Conservation (phyloP, 2,797 vertebrate species). For the Synanceia verrucosa region DNA sequence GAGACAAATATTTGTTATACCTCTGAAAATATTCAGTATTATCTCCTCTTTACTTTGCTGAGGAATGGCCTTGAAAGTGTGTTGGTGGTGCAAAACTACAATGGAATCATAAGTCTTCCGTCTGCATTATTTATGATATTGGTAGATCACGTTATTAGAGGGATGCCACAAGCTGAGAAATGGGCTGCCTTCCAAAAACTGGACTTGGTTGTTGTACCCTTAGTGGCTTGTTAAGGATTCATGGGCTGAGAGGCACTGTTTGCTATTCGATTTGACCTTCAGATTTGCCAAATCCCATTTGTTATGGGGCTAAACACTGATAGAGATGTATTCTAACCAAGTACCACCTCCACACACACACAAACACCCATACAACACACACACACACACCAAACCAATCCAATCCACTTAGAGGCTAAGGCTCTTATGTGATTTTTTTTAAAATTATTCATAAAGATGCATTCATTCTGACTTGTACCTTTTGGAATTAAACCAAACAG, state of each 20-base stretch:
- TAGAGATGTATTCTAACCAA: constrained; percentile 59
- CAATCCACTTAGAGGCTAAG: constrained; percentile 55
- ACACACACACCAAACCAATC: constrained; percentile 22
- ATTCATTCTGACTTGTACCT: constrained; percentile 42
- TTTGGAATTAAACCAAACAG: constrained; percentile 47
- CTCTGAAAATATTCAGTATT: constrained; percentile 28
- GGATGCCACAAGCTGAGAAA: constrained; percentile 55
- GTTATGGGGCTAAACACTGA: constrained; percentile 64
- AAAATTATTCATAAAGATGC: constrained; percentile 57
- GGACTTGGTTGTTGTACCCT: constrained; percentile 29
- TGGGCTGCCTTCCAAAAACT: constrained; percentile 46
- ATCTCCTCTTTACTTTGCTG: constrained; percentile 31
- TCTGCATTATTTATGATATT: constrained; percentile 69
- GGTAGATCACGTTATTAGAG: constrained; percentile 65
- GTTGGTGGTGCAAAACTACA: constrained; percentile 28
- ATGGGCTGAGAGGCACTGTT: constrained; percentile 58
- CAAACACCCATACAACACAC: not conserved
- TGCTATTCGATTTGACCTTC: constrained; percentile 75
- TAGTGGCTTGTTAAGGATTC: constrained; percentile 67
- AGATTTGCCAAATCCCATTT: constrained; percentile 72
- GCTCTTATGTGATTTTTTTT: constrained; percentile 48
- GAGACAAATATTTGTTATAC: constrained; percentile 25
- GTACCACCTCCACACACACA: constrained; percentile 42
- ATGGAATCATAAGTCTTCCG: constrained; percentile 55
- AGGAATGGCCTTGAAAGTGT: constrained; percentile 32